Percentiles rank a stretch among this genome's conserved stretches.
Evolutionary conservation across 2,797 vertebrate genomes (phyloP).

Genomic region (Platyrinchus mystaceus): DNA sequence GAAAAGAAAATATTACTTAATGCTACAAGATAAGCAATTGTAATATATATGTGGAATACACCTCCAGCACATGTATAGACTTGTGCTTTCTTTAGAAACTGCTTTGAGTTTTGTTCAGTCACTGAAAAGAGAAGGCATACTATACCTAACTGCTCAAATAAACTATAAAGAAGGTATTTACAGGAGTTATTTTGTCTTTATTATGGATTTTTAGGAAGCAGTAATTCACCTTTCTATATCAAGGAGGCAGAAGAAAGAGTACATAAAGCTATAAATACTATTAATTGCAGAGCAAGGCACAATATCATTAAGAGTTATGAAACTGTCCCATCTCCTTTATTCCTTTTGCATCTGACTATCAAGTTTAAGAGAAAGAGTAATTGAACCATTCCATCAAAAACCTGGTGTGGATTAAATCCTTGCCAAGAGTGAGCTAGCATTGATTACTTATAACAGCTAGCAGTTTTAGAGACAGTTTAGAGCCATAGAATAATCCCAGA

Average conservation of each 20-base stretch:
- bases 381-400: slow-evolving; percentile 24
- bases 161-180: not conserved
- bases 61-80: not conserved
- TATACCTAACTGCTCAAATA: not conserved
- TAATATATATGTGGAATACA: not conserved
- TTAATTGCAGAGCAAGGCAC: slow-evolving; percentile 27
- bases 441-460: slow-evolving; percentile 21
- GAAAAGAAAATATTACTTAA: not conserved
- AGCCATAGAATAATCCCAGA: not conserved
- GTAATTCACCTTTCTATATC: not conserved
- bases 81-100: not conserved
- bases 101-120: not conserved
- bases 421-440: not conserved
- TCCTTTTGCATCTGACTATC: slow-evolving; percentile 15
- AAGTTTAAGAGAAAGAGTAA: slow-evolving; percentile 40
- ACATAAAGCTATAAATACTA: slow-evolving; percentile 1
- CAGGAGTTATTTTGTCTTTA: not conserved
- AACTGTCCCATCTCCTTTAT: not conserved
- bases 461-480: not conserved
- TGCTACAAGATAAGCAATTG: not conserved
- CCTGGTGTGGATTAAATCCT: not conserved
- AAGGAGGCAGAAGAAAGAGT: not conserved
- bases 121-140: not conserved
- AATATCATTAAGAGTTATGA: not conserved
- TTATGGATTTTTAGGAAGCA: slow-evolving; percentile 1